phyloP scores from a whole-genome alignment of 2,113 vertebrate species.

The Porphyrio hochstetteri region DNA sequence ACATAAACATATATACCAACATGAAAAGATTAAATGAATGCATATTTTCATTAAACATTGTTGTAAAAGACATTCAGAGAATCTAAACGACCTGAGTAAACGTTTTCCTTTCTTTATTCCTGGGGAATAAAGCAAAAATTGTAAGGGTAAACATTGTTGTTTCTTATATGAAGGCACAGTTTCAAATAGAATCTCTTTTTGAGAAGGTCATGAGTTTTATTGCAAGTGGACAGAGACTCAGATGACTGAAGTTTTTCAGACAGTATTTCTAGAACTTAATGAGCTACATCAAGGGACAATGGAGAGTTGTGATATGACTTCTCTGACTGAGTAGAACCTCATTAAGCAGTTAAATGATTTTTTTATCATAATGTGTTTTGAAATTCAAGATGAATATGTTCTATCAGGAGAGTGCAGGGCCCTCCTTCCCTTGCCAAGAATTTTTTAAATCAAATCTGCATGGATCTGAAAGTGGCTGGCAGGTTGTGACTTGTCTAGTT shows the following conservation, averaged over 20 bases:
- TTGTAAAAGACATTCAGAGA: neutral
- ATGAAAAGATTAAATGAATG: neutral
- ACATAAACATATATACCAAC: neutral
- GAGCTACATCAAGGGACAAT: neutral
- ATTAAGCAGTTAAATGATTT: constrained; percentile 22
- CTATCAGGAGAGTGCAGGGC: neutral
- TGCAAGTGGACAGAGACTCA: neutral
- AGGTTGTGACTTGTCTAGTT: neutral
- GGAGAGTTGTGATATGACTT: constrained; percentile 17
- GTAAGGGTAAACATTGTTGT: neutral
- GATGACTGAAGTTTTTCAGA: neutral
- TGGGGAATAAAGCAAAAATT: neutral
- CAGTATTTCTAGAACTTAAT: constrained; percentile 31
- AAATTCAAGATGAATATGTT: neutral
- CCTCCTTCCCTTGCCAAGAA: neutral
- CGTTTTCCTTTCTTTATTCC: neutral
- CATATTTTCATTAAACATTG: neutral
- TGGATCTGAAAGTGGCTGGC: neutral
- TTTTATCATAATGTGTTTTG: constrained; percentile 20
- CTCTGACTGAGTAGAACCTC: constrained; percentile 15
- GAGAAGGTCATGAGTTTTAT: neutral
- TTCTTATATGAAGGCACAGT: neutral
- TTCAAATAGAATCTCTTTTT: neutral
- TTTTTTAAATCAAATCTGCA: neutral
- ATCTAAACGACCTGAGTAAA: neutral